These are phyloP conservation scores for Stratiolaelaps scimitus DNA, from an alignment of 1,140 invertebrate genomes.

Conservation along the genomic window DNA sequence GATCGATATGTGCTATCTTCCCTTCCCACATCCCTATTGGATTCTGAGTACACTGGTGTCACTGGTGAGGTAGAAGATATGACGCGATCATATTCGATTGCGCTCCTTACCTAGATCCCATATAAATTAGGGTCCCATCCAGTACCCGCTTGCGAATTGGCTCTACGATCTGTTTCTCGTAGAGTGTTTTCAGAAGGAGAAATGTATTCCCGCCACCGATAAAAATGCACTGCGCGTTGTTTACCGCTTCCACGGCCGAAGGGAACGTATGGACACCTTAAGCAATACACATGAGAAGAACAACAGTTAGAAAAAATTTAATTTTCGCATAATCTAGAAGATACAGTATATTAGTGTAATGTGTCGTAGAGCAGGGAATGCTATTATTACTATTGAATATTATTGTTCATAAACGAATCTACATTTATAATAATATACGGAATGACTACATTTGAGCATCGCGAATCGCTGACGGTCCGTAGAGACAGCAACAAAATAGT, in stretches of 20 bases:
- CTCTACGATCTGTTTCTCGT: conserved; percentile 54
- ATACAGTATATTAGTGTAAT: neutral
- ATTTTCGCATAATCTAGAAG: neutral
- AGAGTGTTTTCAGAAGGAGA: conserved; percentile 54
- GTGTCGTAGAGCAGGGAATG: neutral
- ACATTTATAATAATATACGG: no score
- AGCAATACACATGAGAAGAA: conserved; percentile 38
- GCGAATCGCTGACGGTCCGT: no score
- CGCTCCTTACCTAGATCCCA: neutral
- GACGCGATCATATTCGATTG: neutral
- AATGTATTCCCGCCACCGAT: conserved; percentile 66
- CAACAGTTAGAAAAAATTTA: conserved; percentile 15
- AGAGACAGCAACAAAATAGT: neutral
- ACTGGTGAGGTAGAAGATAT: neutral
- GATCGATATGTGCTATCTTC: no score
- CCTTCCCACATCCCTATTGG: no score
- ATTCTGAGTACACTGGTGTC: no score
- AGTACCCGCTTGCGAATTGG: conserved; percentile 52
- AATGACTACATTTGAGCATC: no score
- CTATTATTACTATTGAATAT: conserved; percentile 28
- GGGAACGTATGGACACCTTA: conserved; percentile 51
- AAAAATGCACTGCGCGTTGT: conserved; percentile 55
- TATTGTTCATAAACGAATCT: neutral
- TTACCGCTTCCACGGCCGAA: conserved; percentile 48
- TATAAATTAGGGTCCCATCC: conserved; percentile 37